These are phyloP conservation scores for Hippocampus comes DNA, from an alignment of 2,113 vertebrate species.

Conservation along the genomic window DNA sequence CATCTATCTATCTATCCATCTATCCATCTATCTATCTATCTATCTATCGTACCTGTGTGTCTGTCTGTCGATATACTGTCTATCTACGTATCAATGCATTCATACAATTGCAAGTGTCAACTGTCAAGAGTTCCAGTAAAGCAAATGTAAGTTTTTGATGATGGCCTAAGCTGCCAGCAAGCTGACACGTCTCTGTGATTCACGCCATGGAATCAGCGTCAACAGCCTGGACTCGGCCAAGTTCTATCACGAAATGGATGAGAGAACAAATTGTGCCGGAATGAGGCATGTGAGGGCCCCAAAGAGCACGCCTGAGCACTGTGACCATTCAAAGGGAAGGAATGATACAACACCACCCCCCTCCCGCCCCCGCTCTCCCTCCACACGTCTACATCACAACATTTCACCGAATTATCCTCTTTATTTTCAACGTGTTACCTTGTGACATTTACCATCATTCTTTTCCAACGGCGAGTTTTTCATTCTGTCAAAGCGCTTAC, in stretches of 20 bases:
- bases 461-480: constrained; percentile 22
- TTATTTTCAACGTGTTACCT: constrained; percentile 7
- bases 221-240: constrained; percentile 12
- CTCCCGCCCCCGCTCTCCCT: neutral
- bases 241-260: constrained; percentile 15
- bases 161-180: neutral
- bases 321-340: constrained; percentile 22
- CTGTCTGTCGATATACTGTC: too few species aligned
- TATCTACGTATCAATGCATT: too few species aligned
- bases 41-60: too few species aligned
- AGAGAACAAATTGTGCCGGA: constrained; percentile 20
- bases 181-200: neutral
- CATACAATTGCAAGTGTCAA: constrained; percentile 1
- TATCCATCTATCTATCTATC: too few species aligned
- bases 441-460: constrained; percentile 1
- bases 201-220: constrained; percentile 5
- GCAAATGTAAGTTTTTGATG: neutral
- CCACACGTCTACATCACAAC: constrained; percentile 30
- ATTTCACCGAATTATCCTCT: constrained; percentile 21
- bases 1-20: too few species aligned
- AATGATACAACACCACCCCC: constrained; percentile 4
- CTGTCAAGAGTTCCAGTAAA: neutral
- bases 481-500: neutral
- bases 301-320: constrained; percentile 22
- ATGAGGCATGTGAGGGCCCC: constrained; percentile 19